A percentile compares a stretch with the other conserved stretches of the same genome.
These are phyloP conservation scores for Panthera leo DNA, from an alignment of 2,113 vertebrate species.

Conservation along the genomic window DNA sequence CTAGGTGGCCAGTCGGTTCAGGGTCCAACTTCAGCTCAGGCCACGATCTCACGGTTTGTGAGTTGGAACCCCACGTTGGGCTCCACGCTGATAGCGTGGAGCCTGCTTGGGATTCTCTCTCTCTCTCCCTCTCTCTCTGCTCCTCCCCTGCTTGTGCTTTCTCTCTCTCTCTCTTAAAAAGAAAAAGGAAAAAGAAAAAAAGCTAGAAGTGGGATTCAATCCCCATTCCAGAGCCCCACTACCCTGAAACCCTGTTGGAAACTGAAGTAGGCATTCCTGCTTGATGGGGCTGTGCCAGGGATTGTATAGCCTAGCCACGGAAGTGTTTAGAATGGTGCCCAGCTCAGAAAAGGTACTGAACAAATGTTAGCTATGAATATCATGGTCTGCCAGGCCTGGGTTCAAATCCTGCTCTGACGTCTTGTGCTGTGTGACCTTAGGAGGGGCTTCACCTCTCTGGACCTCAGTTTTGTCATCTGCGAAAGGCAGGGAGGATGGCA, in stretches of 20 bases:
- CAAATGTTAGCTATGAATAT: neutral
- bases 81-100: too few species aligned
- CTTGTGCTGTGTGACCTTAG: neutral
- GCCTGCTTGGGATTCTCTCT: too few species aligned
- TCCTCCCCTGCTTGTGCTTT: too few species aligned
- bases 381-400: neutral
- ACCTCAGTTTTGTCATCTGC: neutral
- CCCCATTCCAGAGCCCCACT: neutral
- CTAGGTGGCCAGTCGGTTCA: too few species aligned
- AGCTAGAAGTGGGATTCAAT: neutral
- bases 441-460: neutral
- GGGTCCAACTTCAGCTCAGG: too few species aligned
- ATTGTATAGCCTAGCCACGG: accelerated
- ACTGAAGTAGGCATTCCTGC: neutral
- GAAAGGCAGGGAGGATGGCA: neutral
- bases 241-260: neutral
- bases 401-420: neutral
- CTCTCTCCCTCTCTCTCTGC: too few species aligned
- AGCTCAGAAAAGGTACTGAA: neutral
- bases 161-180: too few species aligned
- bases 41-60: too few species aligned
- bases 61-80: too few species aligned
- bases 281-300: too few species aligned
- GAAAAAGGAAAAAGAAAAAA: neutral
- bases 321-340: neutral